Evolutionary conservation across 2,888 invertebrate species (phyloP).

Genomic region (Coremacera marginata): DNA sequence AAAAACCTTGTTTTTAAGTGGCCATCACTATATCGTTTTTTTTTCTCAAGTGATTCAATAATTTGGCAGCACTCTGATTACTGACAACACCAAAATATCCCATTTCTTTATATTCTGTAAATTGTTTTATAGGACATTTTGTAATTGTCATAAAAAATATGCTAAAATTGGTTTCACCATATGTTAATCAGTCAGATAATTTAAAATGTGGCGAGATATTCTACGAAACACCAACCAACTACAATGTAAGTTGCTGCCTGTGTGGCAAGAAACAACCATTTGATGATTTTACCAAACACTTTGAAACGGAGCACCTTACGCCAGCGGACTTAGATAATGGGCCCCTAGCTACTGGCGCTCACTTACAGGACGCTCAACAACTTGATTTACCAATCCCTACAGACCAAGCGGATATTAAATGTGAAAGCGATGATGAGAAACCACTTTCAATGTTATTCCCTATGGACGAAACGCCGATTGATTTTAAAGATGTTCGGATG

Average conservation of each 20-base stretch:
- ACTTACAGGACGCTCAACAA: neutral
- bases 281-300: slow-evolving; percentile 56
- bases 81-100: no score
- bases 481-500: slow-evolving; percentile 34
- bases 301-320: slow-evolving; percentile 48
- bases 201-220: slow-evolving; percentile 62
- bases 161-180: slow-evolving; percentile 55
- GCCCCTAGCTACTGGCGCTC: neutral
- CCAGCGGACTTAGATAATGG: slow-evolving; percentile 17
- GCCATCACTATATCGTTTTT: no score
- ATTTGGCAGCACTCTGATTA: no score
- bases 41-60: no score
- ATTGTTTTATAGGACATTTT: no score
- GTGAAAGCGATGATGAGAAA: slow-evolving; percentile 33
- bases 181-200: slow-evolving; percentile 48
- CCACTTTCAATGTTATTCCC: neutral
- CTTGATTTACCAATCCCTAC: neutral
- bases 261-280: slow-evolving; percentile 54
- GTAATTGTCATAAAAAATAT: slow-evolving; percentile 48
- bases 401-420: slow-evolving; percentile 1
- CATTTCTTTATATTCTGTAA: no score
- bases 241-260: slow-evolving; percentile 57
- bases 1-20: no score
- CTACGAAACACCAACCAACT: slow-evolving; percentile 55
- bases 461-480: slow-evolving; percentile 41